A percentile compares a stretch with the other conserved stretches of the same genome.
phyloP scores from a whole-genome alignment of 1,140 invertebrate genomes.

The Adelges cooleyi region DNA sequence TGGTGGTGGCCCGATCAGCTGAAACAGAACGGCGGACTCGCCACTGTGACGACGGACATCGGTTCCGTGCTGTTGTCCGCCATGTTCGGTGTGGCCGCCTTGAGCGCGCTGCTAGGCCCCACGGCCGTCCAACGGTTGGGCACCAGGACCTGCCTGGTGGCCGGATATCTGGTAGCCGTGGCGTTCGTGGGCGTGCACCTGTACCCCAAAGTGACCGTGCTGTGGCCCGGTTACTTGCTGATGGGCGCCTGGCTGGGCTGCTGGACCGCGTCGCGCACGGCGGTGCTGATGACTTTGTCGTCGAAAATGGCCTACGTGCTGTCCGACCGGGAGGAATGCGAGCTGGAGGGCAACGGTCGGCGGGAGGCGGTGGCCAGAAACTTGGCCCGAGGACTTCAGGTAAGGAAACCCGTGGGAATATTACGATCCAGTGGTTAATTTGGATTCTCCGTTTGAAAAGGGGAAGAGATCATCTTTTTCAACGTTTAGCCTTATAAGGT shows the following conservation, averaged over 20 bases:
- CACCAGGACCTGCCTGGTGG: slow-evolving; percentile 42
- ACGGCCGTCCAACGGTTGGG: slow-evolving; percentile 45
- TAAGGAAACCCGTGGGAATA: no score
- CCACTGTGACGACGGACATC: slow-evolving; percentile 36
- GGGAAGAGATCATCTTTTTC: no score
- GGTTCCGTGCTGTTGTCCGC: slow-evolving; percentile 45
- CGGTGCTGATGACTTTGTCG: slow-evolving; percentile 47
- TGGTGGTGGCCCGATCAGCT: slow-evolving; percentile 34
- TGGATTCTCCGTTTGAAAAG: slow-evolving; percentile 32
- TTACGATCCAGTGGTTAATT: slow-evolving; percentile 45
- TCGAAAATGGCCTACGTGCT: slow-evolving; percentile 47
- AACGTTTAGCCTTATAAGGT: no score
- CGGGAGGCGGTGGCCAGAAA: slow-evolving; percentile 37
- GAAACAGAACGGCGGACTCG: slow-evolving; percentile 30
- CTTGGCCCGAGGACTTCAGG: slow-evolving; percentile 37
- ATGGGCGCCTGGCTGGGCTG: slow-evolving; percentile 47
- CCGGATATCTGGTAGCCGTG: slow-evolving; percentile 42
- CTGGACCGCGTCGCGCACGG: slow-evolving; percentile 44
- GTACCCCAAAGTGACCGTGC: slow-evolving; percentile 48
- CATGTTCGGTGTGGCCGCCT: slow-evolving; percentile 44
- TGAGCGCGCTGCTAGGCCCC: slow-evolving; percentile 44
- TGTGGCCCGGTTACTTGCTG: slow-evolving; percentile 48
- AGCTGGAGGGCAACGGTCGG: slow-evolving; percentile 35
- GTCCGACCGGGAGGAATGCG: slow-evolving; percentile 42
- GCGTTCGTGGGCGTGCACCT: slow-evolving; percentile 48